Evolutionary conservation across 2,888 invertebrate species (phyloP), one percentile per base, ranked within the genome.

Genomic region (Cryptocheilus praepositus): DNA sequence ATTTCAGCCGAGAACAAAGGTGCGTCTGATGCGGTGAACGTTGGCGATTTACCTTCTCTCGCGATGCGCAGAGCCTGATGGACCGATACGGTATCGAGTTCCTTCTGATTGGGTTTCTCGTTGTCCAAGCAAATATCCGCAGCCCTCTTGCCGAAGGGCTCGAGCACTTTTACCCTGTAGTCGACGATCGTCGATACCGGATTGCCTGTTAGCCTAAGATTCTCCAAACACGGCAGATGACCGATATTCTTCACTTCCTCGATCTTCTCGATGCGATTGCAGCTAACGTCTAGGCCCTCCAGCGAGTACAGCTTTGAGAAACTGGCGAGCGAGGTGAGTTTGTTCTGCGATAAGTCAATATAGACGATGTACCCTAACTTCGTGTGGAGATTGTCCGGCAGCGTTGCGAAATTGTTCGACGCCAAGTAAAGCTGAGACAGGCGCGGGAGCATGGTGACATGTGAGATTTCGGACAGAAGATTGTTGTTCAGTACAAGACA

Each of bases 1-100:
- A 87, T 77, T 76, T 87, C 86, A 3, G 88, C 88, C 4, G 88
- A 85, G 70, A 88, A 88, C 2, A 89, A 70, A 13, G 86, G 83
- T 2, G 89, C 91, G 3, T 90, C 92, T 21, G 90, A 90, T 22
- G 91, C 88, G 63, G 90, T 85, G 69, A 92, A 92, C 67, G 90
- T 91, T 0, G 92, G 92, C 0, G 91, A 91, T 83, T 92, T 93
- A 4, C 93, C 93, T 85, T 93, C 93, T 77, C 93, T 93, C 0
- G 95, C 95, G 55, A 94, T 92, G 79, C 95, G 92, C 70, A 98
- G 90, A 0, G 98, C 98, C 87, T 96, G 95, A 71, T 98, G 89
- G 45, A 98, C 95, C 46, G 96, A 93, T 0, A 98, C 97, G 2
- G 96, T 98, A 84, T 98, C 98, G 78, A 98, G 87, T 88, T 98